Evolutionary conservation across 2,113 vertebrate genomes (phyloP).

Genomic region (Sceloporus undulatus): DNA sequence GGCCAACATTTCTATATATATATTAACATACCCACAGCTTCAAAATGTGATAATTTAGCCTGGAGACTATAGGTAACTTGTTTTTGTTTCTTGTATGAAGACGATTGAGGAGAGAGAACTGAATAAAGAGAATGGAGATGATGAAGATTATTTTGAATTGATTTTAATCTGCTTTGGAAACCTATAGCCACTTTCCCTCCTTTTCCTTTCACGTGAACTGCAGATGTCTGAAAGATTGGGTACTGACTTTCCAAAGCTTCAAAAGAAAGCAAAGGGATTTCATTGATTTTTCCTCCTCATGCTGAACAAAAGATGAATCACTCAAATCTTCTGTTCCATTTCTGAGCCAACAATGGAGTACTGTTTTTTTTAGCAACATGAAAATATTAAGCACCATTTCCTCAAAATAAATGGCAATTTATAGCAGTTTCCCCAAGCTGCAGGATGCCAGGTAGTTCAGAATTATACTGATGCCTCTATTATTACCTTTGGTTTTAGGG

Average conservation of each 20-base stretch:
- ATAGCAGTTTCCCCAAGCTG: neutral
- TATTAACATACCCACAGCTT: neutral
- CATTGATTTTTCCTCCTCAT: constrained; percentile 48
- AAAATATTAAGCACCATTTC: constrained; percentile 12
- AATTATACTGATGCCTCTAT: constrained; percentile 2
- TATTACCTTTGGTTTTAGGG: neutral
- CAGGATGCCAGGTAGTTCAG: neutral
- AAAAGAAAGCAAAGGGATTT: constrained; percentile 52
- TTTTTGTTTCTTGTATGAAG: neutral
- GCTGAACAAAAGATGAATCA: constrained; percentile 28
- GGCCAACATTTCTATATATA: neutral
- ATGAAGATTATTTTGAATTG: constrained; percentile 44
- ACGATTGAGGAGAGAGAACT: neutral
- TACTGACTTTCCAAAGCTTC: constrained; percentile 48
- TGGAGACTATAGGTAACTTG: neutral
- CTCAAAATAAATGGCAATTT: constrained; percentile 23
- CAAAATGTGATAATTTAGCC: neutral
- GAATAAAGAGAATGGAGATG: constrained; percentile 30
- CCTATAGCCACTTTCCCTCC: constrained; percentile 27
- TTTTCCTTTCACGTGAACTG: constrained; percentile 38
- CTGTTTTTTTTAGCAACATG: neutral
- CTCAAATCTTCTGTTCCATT: constrained; percentile 49
- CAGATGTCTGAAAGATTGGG: constrained; percentile 46
- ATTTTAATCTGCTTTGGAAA: constrained; percentile 50
- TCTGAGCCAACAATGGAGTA: constrained; percentile 34